Conservation (phyloP, 2,888 invertebrate species). For the Stictocephala bisonia region DNA sequence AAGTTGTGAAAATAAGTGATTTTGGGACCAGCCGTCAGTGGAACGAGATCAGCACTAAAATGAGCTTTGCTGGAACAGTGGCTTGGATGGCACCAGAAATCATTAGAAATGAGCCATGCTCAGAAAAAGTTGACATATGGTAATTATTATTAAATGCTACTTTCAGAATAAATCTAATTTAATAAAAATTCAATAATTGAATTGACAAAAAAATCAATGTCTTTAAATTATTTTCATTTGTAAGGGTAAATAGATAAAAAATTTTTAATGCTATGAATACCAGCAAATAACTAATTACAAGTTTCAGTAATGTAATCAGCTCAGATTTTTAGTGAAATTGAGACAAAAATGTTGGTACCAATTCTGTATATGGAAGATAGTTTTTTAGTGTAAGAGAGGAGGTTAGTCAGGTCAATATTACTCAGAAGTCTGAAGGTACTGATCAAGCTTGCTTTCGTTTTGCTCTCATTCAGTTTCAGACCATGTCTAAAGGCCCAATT, state of each 20-base stretch:
- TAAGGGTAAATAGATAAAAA: not conserved
- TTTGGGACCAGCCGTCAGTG: slow-evolving; percentile 96
- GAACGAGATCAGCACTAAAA: slow-evolving; percentile 94
- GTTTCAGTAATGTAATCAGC: too few species aligned
- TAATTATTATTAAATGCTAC: slow-evolving; percentile 60
- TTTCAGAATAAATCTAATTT: not conserved
- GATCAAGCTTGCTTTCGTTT: too few species aligned
- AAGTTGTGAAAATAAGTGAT: slow-evolving; percentile 94
- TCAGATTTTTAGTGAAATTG: too few species aligned
- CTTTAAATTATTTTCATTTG: slow-evolving; percentile 10
- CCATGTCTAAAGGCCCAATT: too few species aligned
- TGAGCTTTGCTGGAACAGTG: slow-evolving; percentile 98
- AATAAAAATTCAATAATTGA: not conserved
- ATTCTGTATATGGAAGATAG: too few species aligned
- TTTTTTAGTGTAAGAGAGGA: too few species aligned
- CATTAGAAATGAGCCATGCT: slow-evolving; percentile 95
- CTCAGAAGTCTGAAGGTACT: too few species aligned
- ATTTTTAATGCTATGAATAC: too few species aligned
- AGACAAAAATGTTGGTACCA: too few species aligned
- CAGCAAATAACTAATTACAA: too few species aligned
- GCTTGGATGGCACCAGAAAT: slow-evolving; percentile 99
- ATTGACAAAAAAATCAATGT: not conserved
- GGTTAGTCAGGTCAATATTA: too few species aligned
- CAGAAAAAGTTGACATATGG: slow-evolving; percentile 99
- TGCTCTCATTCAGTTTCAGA: too few species aligned